Evolutionary conservation across 2,797 vertebrate genomes (phyloP).

Genomic region (Peromyscus attwateri): DNA sequence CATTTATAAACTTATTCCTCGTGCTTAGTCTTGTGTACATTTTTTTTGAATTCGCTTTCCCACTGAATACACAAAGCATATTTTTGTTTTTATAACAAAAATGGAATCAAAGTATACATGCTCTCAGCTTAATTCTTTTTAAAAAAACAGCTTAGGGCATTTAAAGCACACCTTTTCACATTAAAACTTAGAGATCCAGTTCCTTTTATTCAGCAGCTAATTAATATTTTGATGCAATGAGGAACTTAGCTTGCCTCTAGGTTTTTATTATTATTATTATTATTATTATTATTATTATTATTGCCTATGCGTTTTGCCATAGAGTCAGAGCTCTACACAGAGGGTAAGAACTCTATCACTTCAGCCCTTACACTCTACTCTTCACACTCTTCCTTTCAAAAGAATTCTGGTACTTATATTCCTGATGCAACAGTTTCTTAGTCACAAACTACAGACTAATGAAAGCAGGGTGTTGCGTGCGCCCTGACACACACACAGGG

Average conservation of each 20-base stretch:
- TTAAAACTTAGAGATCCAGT: not conserved
- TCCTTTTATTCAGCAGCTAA: not conserved
- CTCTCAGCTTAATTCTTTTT: slow-evolving; percentile 40
- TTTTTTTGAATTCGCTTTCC: not conserved
- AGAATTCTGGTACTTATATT: slow-evolving; percentile 2
- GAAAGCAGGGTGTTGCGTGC: not conserved
- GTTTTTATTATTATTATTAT: not conserved
- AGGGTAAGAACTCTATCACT: not conserved
- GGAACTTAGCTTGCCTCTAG: not conserved
- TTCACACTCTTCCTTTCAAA: not conserved
- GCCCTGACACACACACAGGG: not conserved
- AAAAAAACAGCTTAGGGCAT: not conserved
- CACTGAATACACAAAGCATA: not conserved
- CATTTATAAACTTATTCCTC: not conserved
- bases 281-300: too few species aligned
- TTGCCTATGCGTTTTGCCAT: not conserved
- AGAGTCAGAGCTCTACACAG: not conserved
- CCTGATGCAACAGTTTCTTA: not conserved
- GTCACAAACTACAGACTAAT: not conserved
- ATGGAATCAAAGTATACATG: not conserved
- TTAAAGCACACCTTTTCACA: not conserved
- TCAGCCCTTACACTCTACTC: not conserved
- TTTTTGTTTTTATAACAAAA: slow-evolving; percentile 25
- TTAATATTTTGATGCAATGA: slow-evolving; percentile 14
- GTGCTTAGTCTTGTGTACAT: not conserved